phyloP scores from a whole-genome alignment of 2,113 vertebrate species.

The Ictidomys tridecemlineatus region DNA sequence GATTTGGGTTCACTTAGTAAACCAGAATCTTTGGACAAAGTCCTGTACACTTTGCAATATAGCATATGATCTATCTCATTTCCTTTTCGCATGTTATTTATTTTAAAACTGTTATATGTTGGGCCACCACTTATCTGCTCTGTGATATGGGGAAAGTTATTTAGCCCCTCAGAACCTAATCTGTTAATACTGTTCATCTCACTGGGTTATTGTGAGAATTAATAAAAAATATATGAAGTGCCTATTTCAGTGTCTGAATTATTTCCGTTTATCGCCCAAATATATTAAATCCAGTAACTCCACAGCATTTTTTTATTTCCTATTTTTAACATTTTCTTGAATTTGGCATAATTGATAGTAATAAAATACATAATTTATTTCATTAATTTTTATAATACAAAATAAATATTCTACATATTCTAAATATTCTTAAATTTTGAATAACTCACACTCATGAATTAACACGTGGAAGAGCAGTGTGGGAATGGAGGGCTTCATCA shows the following conservation, averaged over 20 bases:
- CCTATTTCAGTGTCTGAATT: neutral
- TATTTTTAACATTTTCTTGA: neutral
- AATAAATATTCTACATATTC: neutral
- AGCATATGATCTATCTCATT: neutral
- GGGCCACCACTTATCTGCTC: neutral
- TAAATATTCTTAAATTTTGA: neutral
- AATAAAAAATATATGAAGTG: neutral
- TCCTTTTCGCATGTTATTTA: neutral
- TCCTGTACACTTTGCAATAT: neutral
- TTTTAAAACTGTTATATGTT: neutral
- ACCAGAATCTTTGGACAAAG: neutral
- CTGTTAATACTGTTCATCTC: neutral
- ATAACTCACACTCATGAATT: neutral
- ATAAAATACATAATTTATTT: neutral
- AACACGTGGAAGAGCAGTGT: neutral
- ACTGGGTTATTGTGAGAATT: neutral
- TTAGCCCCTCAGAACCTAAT: neutral
- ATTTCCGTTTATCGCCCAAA: neutral
- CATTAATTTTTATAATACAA: neutral
- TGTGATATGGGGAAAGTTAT: neutral
- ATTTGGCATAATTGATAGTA: constrained; percentile 33
- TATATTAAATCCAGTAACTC: neutral
- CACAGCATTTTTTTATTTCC: neutral
- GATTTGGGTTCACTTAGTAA: neutral
- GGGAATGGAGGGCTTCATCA: neutral